phyloP scores from a whole-genome alignment of 2,797 vertebrate species.

The Crax fasciolata region DNA sequence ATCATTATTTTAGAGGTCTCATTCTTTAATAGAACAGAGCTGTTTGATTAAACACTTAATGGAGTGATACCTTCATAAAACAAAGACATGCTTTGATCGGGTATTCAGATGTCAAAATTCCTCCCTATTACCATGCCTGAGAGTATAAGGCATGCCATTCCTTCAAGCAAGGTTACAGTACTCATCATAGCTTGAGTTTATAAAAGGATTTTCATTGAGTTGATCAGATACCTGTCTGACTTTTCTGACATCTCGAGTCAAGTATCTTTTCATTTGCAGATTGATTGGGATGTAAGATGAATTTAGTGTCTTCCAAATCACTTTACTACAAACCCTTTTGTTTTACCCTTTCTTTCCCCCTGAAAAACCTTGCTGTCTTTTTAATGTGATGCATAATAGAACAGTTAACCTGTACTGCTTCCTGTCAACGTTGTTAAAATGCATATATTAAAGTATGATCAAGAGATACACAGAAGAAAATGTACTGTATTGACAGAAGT shows the following conservation, averaged over 20 bases:
- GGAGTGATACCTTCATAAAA: background rate
- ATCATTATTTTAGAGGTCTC: slow-evolving; percentile 1
- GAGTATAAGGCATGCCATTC: slow-evolving; percentile 3
- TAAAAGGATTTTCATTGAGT: slow-evolving; percentile 50
- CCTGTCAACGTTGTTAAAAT: background rate
- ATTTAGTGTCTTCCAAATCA: slow-evolving; percentile 57
- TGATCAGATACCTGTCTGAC: slow-evolving; percentile 68
- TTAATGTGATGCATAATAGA: slow-evolving; percentile 30
- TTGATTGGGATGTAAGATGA: slow-evolving; percentile 62
- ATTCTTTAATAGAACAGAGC: background rate
- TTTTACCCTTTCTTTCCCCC: slow-evolving; percentile 29
- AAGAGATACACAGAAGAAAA: background rate
- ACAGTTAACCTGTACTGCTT: background rate
- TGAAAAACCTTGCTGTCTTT: slow-evolving; percentile 35
- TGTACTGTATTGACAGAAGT: background rate
- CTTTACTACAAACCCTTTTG: slow-evolving; percentile 55
- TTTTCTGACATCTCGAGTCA: slow-evolving; percentile 57
- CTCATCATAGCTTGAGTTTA: slow-evolving; percentile 47
- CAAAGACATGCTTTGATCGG: slow-evolving; percentile 39
- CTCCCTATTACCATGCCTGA: slow-evolving; percentile 7
- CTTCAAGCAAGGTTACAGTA: slow-evolving; percentile 26
- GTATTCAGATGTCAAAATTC: slow-evolving; percentile 42
- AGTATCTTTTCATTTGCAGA: slow-evolving; percentile 57
- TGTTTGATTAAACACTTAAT: slow-evolving; percentile 43
- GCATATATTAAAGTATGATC: background rate